Conservation (phyloP, 2,888 invertebrate species). For the Linnaemya vulpina region DNA sequence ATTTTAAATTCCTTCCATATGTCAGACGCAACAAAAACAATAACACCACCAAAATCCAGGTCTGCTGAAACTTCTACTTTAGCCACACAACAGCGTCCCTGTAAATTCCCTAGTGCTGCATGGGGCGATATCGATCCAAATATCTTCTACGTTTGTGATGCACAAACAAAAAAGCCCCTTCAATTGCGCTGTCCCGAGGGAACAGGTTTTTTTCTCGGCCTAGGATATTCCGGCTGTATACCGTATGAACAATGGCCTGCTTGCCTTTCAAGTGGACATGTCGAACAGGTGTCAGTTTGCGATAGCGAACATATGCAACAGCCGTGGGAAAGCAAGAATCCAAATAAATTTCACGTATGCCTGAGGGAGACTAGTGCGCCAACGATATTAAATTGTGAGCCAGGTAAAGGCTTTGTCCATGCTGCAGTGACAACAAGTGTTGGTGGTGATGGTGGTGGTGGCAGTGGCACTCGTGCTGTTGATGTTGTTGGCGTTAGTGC, state of each 20-base stretch:
- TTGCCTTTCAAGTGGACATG: slow-evolving; percentile 70
- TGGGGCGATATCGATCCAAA: slow-evolving; percentile 80
- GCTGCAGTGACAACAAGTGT: slow-evolving; percentile 54
- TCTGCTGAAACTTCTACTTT: slow-evolving; percentile 28
- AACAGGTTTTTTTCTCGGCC: slow-evolving; percentile 78
- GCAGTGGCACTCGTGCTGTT: neutral
- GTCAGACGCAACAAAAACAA: slow-evolving; percentile 60
- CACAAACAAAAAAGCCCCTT: slow-evolving; percentile 74
- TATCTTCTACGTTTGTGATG: slow-evolving; percentile 78
- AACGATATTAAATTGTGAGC: slow-evolving; percentile 75
- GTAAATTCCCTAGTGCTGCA: slow-evolving; percentile 72
- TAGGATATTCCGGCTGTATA: slow-evolving; percentile 78
- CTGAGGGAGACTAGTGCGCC: slow-evolving; percentile 74
- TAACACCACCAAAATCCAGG: slow-evolving; percentile 61
- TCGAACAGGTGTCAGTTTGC: slow-evolving; percentile 61
- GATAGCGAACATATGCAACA: slow-evolving; percentile 74
- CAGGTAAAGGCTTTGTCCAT: slow-evolving; percentile 78
- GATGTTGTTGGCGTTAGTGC: neutral
- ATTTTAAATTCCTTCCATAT: slow-evolving; percentile 31
- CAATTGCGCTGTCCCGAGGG: slow-evolving; percentile 76
- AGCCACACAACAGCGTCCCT: slow-evolving; percentile 46
- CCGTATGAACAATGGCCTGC: slow-evolving; percentile 79
- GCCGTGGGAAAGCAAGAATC: slow-evolving; percentile 77
- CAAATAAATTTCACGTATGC: slow-evolving; percentile 79
- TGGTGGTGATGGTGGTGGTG: slow-evolving; percentile 18